Base-by-base conservation (phyloP, 37 sponge, comb jelly and placozoan genomes). In the Chondrosia reniformis region DNA sequence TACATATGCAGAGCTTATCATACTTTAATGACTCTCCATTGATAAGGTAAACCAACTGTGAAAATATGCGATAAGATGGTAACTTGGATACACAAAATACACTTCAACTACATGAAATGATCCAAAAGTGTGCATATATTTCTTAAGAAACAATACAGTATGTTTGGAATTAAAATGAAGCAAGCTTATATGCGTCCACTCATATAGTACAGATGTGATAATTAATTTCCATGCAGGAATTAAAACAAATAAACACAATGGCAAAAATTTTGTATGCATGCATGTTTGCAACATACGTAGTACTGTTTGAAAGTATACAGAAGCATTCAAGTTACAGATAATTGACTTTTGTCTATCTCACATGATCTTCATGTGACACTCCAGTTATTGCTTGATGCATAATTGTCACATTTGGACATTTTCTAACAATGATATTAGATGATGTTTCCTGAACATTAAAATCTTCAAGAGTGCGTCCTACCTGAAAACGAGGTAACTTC, bases 1-100 rank as follows among this genome's bases (percentile, higher is more conserved):
- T 87, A 62, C 96, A 95, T 28, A 98, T 79, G 62, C 99, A 98
- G 37, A 98, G 76, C 71, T 84, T 90, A 63, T 84, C 78, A 63
- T 98, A 98, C 12, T 75, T 33, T 38, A 98, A 24, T 40, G 37
- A 33, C 9, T 49, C 57, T 2, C 84, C 86, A 77, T 92, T 61
- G 37, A 77, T 45, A 1, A 84, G 57, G 19, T 42, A 33, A 0
- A 89, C 77, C 10, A 84, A 77, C 86, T 89, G 62, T 13, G 19
- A 13, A 17, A 42, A 54, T 33, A 62, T 59, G 28, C 61, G 28
- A 6, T 7, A 30, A 30, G 61, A 49, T 49, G 52, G 15, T 10
- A 49, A 15, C 52, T 49, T 49, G 52, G 15, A 49, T 15, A 49
- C 17, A 44, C 58, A 86, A 34, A 32, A 80, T 62, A 55, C 43